phyloP scores from a whole-genome alignment of 1,140 invertebrate species.

The Drosophila nasuta region DNA sequence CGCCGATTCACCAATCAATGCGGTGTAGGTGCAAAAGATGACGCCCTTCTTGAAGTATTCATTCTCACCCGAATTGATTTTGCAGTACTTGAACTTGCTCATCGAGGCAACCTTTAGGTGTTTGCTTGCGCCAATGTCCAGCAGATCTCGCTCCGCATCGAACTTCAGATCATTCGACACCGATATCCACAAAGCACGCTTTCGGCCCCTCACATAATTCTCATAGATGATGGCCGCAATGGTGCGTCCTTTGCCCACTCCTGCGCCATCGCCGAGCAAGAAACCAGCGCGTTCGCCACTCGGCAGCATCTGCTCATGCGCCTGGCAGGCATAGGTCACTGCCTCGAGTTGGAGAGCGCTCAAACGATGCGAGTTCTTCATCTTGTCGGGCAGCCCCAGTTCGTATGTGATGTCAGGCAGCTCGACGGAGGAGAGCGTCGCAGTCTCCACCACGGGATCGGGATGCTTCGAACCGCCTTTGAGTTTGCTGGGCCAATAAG shows the following conservation, averaged over 20 bases:
- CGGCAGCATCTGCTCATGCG: constrained; percentile 95
- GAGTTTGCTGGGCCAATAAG: constrained; percentile 97
- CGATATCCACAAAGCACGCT: constrained; percentile 98
- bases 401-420: constrained; percentile 97
- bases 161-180: constrained; percentile 99
- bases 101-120: constrained; percentile 89
- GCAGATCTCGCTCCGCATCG: constrained; percentile 97
- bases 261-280: constrained; percentile 98
- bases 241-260: constrained; percentile 99
- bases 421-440: constrained; percentile 97
- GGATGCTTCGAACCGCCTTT: constrained; percentile 95
- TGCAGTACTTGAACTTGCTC: constrained; percentile 98
- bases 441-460: constrained; percentile 99
- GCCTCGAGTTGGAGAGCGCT: constrained; percentile 99
- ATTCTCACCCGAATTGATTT: constrained; percentile 96
- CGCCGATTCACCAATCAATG: constrained; percentile 98
- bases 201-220: constrained; percentile 96
- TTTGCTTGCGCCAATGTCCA: constrained; percentile 95
- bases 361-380: constrained; percentile 92
- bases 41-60: constrained; percentile 97
- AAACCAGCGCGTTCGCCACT: constrained; percentile 97
- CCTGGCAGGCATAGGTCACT: constrained; percentile 97
- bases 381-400: constrained; percentile 92
- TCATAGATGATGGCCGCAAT: constrained; percentile 99
- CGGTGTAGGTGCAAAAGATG: constrained; percentile 99